Conservation (phyloP, 2,797 vertebrate genomes). For the Fistularia tabacaria region DNA sequence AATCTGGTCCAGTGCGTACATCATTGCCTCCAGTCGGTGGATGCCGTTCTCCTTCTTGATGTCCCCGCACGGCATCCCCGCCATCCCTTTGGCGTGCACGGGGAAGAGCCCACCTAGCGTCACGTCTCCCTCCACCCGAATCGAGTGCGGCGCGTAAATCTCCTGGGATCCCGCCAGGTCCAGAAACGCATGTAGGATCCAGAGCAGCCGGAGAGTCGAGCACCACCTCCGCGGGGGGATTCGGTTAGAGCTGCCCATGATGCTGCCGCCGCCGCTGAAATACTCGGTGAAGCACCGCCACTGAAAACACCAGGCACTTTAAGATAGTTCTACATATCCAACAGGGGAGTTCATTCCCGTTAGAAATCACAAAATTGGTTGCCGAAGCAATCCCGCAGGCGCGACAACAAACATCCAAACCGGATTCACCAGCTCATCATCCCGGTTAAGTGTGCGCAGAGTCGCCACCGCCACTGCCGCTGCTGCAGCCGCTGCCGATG, state of each 20-base stretch:
- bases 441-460: too few species aligned
- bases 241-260: not conserved
- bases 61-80: constrained; percentile 86
- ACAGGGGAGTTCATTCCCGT: too few species aligned
- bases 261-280: not conserved
- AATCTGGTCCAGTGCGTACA: constrained; percentile 93
- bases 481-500: too few species aligned
- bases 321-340: too few species aligned
- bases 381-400: too few species aligned
- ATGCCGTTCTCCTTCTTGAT: constrained; percentile 79
- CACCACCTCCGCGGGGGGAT: constrained; percentile 7
- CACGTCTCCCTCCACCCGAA: constrained; percentile 91
- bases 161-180: constrained; percentile 81
- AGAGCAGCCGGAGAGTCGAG: constrained; percentile 53
- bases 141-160: constrained; percentile 92
- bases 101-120: constrained; percentile 95
- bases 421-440: too few species aligned
- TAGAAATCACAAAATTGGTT: too few species aligned
- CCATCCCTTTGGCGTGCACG: constrained; percentile 84
- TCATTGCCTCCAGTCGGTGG: constrained; percentile 85
- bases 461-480: too few species aligned
- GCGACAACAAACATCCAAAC: too few species aligned
- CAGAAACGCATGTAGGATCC: constrained; percentile 61
- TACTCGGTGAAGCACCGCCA: too few species aligned
- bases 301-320: too few species aligned